phyloP scores from a whole-genome alignment of 2,113 vertebrate species.

The Pelvicachromis taeniatus region DNA sequence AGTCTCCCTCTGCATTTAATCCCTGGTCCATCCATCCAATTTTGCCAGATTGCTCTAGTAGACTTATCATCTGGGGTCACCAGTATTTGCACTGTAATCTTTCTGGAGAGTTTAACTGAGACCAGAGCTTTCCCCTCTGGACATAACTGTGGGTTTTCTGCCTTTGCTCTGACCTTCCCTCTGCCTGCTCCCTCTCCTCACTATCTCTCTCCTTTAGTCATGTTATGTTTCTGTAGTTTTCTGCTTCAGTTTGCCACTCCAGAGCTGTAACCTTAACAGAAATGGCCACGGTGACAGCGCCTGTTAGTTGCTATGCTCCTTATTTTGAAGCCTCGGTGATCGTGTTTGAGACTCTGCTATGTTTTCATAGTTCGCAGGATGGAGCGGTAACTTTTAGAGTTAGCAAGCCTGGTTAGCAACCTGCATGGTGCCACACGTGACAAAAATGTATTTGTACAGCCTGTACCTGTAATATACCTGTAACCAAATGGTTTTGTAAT shows the following conservation, averaged over 20 bases:
- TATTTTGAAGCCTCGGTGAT: not conserved
- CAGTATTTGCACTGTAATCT: not conserved
- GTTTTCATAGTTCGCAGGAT: not conserved
- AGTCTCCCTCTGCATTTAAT: not conserved
- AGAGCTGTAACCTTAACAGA: not conserved
- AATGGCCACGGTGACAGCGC: not conserved
- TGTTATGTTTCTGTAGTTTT: not conserved
- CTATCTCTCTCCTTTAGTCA: not conserved
- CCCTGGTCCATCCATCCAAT: accelerated
- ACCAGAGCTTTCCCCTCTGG: not conserved
- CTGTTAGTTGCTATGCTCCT: not conserved
- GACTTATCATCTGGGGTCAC: accelerated
- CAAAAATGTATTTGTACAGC: not conserved
- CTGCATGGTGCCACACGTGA: not conserved
- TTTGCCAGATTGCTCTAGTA: not conserved
- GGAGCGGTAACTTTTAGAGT: not conserved
- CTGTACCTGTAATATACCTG: not conserved
- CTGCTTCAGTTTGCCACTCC: not conserved
- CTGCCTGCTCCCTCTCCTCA: not conserved
- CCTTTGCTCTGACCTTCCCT: accelerated
- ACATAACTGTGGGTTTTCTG: not conserved
- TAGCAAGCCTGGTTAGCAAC: accelerated
- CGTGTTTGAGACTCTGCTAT: not conserved
- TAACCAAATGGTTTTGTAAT: not conserved
- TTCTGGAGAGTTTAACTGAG: not conserved